A percentile compares a stretch with the other conserved stretches of the same genome.
phyloP scores from a whole-genome alignment of 2,888 invertebrate genomes.

The Microplitis deprimator region DNA sequence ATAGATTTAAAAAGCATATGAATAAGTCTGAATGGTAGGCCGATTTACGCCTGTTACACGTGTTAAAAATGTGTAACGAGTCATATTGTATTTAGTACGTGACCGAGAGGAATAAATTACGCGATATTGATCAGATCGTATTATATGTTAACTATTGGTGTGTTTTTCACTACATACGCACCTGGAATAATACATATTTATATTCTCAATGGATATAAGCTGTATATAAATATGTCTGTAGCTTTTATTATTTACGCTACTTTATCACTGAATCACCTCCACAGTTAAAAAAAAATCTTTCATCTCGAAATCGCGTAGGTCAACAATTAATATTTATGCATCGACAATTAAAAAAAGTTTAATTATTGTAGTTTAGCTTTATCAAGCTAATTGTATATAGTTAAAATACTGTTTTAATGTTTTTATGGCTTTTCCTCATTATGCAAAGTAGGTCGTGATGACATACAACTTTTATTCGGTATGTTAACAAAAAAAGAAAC shows the following conservation, averaged over 20 bases:
- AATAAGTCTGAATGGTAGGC: neutral
- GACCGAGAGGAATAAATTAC: conserved; percentile 22
- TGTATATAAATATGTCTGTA: neutral
- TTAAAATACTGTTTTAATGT: neutral
- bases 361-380: too few species aligned
- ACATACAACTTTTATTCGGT: neutral
- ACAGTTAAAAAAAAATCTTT: too few species aligned
- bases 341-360: too few species aligned
- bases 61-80: conserved; percentile 34
- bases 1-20: neutral
- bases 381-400: neutral
- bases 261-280: too few species aligned
- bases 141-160: conserved; percentile 14
- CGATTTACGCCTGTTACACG: conserved; percentile 21
- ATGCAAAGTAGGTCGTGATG: neutral
- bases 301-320: too few species aligned
- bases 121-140: conserved; percentile 28
- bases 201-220: neutral
- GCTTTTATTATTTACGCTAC: too few species aligned
- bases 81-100: conserved; percentile 15
- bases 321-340: too few species aligned
- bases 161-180: conserved; percentile 29
- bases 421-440: neutral
- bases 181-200: conserved; percentile 30
- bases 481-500: neutral